Conservation (phyloP, 2,888 invertebrate species). For the Phyto melanocephala region DNA sequence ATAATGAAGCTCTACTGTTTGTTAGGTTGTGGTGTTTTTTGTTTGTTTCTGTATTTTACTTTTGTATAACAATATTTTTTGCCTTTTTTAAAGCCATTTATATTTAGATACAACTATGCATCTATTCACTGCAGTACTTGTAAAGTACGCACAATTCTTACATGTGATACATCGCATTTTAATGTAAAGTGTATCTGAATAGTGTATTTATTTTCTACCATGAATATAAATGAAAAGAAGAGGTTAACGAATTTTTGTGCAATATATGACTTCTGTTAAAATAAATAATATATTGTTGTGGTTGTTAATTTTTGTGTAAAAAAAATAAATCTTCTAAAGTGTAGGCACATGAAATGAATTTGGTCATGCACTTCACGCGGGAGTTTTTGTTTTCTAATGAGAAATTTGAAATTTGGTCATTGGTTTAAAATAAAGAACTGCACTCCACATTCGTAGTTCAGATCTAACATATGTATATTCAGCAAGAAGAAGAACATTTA, state of each 20-base stretch:
- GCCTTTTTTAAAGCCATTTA: conserved; percentile 24
- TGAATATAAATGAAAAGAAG: conserved; percentile 5
- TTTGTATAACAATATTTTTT: not conserved
- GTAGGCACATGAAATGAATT: not conserved
- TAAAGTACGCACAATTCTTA: not conserved
- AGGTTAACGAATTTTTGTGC: conserved; percentile 46
- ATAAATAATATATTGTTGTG: not conserved
- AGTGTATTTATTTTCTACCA: conserved; percentile 11
- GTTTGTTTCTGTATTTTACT: not conserved
- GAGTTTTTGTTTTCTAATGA: not conserved
- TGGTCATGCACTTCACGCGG: not conserved
- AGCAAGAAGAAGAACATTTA: no score
- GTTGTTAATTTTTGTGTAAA: not conserved
- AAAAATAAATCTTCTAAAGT: not conserved
- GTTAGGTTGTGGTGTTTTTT: not conserved
- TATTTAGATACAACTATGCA: conserved; percentile 47
- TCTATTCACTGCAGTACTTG: not conserved
- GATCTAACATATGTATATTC: no score
- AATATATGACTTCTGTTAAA: conserved; percentile 4
- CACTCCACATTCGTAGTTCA: no score
- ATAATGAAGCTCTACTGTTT: not conserved
- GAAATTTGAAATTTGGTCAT: no score
- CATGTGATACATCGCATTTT: conserved; percentile 27
- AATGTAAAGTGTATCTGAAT: not conserved
- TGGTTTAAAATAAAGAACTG: no score